These are phyloP conservation scores for Drosophila niveifrons DNA, from an alignment of 2,888 invertebrate genomes.

Conservation along the genomic window DNA sequence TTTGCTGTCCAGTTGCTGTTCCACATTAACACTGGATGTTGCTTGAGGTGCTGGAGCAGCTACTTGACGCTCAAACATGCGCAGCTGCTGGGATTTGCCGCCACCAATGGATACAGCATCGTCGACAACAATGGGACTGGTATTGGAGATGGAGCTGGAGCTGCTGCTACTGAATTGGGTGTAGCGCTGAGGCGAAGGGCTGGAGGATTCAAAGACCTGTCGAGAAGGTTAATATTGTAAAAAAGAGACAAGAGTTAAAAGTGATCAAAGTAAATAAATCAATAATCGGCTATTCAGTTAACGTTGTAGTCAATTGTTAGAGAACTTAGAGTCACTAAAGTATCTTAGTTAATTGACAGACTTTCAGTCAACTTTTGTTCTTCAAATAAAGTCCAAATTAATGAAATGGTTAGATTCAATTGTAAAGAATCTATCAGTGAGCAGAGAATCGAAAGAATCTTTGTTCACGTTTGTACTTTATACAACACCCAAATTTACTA, in stretches of 20 bases:
- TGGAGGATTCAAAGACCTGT: constrained; percentile 82
- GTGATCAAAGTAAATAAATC: no score
- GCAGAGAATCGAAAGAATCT: no score
- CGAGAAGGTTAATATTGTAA: background rate
- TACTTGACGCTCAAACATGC: constrained; percentile 82
- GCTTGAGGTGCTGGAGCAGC: constrained; percentile 69
- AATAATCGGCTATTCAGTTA: no score
- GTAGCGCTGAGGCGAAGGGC: constrained; percentile 71
- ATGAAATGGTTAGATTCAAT: no score
- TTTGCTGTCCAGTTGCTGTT: constrained; percentile 60
- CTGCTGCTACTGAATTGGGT: constrained; percentile 59
- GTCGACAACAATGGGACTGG: constrained; percentile 48
- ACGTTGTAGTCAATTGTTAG: no score
- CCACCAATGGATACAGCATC: constrained; percentile 68
- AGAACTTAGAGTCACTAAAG: no score
- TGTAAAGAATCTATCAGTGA: no score
- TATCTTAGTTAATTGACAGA: no score
- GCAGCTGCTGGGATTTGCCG: constrained; percentile 62
- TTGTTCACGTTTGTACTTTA: no score
- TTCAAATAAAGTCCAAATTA: no score
- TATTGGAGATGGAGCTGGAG: constrained; percentile 19
- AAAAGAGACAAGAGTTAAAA: background rate
- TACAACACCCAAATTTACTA: no score
- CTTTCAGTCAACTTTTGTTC: no score
- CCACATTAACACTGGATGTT: constrained; percentile 59